These are phyloP conservation scores for Shargacucullia verbasci DNA, from an alignment of 2,888 invertebrate species.

Conservation along the genomic window DNA sequence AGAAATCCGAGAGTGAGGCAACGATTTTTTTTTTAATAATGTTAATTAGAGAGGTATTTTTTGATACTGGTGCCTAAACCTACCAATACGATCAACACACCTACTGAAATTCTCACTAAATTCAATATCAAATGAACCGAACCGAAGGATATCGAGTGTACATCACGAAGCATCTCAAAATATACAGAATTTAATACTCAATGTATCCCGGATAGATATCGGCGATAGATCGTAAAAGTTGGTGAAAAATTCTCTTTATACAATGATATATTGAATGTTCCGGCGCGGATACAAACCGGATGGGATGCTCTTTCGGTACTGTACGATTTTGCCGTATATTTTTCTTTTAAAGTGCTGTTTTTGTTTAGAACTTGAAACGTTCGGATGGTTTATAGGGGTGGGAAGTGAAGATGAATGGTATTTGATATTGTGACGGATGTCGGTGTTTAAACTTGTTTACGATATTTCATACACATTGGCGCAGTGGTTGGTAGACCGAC, in stretches of 20 bases:
- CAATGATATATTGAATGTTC: constrained; percentile 54
- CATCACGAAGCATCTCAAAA: constrained; percentile 13
- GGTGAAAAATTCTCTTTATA: constrained; percentile 32
- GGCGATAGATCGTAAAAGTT: constrained; percentile 42
- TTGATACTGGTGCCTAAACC: no score
- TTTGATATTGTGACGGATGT: constrained; percentile 5
- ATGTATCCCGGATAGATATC: constrained; percentile 29
- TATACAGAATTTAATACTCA: constrained; percentile 1
- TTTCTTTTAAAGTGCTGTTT: constrained; percentile 35
- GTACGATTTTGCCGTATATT: constrained; percentile 24
- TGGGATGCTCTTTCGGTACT: constrained; percentile 30
- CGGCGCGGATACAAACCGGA: constrained; percentile 42
- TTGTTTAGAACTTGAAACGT: constrained; percentile 8
- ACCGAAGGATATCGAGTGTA: background rate
- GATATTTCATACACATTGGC: no score
- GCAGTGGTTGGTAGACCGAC: no score
- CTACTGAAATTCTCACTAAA: background rate
- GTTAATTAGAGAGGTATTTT: no score
- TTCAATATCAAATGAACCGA: background rate
- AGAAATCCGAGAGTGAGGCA: no score
- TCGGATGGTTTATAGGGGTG: constrained; percentile 7
- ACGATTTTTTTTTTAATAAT: no score
- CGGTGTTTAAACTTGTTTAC: no score
- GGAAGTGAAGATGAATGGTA: constrained; percentile 6
- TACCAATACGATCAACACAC: no score